Conservation (phyloP, 2,113 vertebrate genomes). For the Zosterops pallidus region DNA sequence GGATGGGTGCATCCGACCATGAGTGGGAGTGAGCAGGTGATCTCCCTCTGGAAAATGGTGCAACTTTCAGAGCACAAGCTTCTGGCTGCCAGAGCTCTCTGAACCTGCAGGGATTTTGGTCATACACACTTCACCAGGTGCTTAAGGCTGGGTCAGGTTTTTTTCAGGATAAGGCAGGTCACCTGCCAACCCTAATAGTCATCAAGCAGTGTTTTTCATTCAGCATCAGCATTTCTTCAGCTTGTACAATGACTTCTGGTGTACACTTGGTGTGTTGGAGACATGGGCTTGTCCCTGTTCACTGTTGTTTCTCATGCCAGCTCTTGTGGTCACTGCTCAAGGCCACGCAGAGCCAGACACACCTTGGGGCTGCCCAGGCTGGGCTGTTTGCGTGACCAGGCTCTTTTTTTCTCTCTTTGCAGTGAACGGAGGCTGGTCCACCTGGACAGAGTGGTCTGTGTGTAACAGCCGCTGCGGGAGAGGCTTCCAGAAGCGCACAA, state of each 20-base stretch:
- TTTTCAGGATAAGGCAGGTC: not conserved
- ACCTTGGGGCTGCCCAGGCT: not conserved
- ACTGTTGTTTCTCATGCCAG: fast-evolving
- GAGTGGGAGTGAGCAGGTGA: not conserved
- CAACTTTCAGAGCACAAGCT: not conserved
- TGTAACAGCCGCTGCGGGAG: conserved; percentile 92
- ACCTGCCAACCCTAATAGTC: not conserved
- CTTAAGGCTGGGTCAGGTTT: not conserved
- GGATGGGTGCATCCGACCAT: not conserved
- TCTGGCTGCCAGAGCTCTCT: not conserved
- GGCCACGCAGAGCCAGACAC: not conserved
- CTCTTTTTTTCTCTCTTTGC: conserved; percentile 3
- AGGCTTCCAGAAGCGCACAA: conserved; percentile 90
- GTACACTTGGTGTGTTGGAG: fast-evolving
- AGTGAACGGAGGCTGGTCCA: conserved; percentile 97
- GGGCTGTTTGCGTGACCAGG: not conserved
- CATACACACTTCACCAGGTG: fast-evolving
- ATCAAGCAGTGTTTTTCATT: not conserved
- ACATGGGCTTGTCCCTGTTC: fast-evolving
- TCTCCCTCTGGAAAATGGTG: not conserved
- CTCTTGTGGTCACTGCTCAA: not conserved
- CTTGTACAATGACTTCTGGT: not conserved
- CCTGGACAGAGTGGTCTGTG: conserved; percentile 93
- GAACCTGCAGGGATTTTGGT: not conserved
- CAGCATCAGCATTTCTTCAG: not conserved